Base-by-base conservation (phyloP, 1,140 invertebrate species). In the Leucophenga varia region DNA sequence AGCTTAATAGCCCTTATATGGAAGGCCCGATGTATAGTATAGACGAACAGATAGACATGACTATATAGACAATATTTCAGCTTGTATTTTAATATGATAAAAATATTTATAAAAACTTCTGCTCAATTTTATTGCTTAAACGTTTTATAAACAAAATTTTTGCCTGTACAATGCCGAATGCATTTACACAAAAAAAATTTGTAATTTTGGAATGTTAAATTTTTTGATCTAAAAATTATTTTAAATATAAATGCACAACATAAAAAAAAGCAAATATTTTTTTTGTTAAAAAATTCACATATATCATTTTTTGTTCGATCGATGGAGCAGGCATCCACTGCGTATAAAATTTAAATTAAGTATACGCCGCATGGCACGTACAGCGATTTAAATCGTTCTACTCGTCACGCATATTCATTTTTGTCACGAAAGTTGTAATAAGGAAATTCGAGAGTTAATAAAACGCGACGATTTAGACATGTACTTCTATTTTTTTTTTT, bases 291-390 rank as follows among this genome's bases (percentile, higher is more conserved):
- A 28, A 12, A 7, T 6, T 28, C 12, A 7, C 12, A 28, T 7
- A 28, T 28, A 7, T 7, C 12, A 7, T 7, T 28, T 28, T 28
- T 28, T 12, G 25, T 7, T 7, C n/a, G n/a, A n/a, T n/a, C n/a
- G n/a, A n/a, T n/a, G n/a, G n/a, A n/a, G n/a, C n/a, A n/a, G n/a
- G n/a, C n/a, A n/a, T n/a, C n/a, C n/a, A n/a, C n/a, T n/a, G 25
- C 25, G 25, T 28, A 28, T 7, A 28, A 28, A 28, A 7, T 28
- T 46, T 44, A 52, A 44, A 55, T 61, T 59, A 41, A 47, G 58
- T 43, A 65, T 61, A 67, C 58, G 61, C 52, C 47, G 45, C 43
- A 55, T 61, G 58, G 52, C 42, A 55, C 54, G 38, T 35, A 37
- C 22, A 8, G 28, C 16, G 30, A 25, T 9, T 25, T 3, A 21